Evolutionary conservation across 2,888 invertebrate genomes (phyloP).

Genomic region (Nymphalis polychloros): DNA sequence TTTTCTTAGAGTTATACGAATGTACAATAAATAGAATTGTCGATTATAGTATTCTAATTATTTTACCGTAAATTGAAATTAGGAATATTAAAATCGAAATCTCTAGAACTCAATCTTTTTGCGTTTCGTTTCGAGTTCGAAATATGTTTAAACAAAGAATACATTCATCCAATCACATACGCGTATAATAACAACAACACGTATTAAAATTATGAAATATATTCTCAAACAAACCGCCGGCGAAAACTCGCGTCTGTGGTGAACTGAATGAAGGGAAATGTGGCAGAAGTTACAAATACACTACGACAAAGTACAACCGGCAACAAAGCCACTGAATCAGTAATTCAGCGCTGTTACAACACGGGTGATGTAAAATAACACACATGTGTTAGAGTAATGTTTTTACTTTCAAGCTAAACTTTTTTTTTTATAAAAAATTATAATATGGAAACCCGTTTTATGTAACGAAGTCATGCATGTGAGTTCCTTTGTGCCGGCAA

Average conservation of each 20-base stretch:
- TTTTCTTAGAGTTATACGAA: too few species aligned
- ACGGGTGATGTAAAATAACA: conserved; percentile 7
- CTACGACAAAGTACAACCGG: conserved; percentile 27
- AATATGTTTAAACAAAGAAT: too few species aligned
- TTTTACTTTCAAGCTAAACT: background rate
- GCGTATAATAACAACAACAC: conserved; percentile 14
- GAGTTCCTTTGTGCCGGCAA: conserved; percentile 11
- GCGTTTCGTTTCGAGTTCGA: too few species aligned
- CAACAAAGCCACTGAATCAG: conserved; percentile 24
- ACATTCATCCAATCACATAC: too few species aligned
- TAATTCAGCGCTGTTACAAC: conserved; percentile 7
- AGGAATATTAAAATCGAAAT: too few species aligned
- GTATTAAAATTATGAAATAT: conserved; percentile 35
- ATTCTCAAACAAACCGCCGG: conserved; percentile 39
- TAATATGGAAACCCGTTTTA: background rate
- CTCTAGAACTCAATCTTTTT: too few species aligned
- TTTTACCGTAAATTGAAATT: too few species aligned
- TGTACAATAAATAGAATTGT: too few species aligned
- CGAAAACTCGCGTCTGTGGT: conserved; percentile 42
- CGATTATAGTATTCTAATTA: too few species aligned
- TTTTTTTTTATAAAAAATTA: background rate
- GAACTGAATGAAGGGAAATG: conserved; percentile 35
- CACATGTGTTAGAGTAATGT: background rate
- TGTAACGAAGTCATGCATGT: conserved; percentile 11
- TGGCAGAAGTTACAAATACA: conserved; percentile 30